Evolutionary conservation across 2,113 vertebrate genomes (phyloP), one percentile per base, ranked within the genome.

Genomic region (Stigmatopora nigra): DNA sequence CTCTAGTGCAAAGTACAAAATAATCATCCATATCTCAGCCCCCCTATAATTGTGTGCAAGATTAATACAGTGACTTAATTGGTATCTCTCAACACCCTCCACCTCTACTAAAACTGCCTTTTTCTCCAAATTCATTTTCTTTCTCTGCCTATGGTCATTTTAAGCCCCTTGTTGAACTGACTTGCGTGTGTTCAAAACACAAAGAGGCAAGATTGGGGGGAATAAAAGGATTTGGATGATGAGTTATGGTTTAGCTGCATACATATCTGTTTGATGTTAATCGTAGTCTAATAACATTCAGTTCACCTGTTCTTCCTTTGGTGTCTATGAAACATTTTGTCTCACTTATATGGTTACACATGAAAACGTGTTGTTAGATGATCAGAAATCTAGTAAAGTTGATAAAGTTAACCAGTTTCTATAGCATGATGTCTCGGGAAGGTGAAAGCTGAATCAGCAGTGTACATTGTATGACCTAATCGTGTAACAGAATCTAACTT

Each of bases 91-190:
- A 44, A 38, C 59, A 38, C 41, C 25, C 7, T 55, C 65, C 31
- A 9, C 15, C 61, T 14, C 9, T n/a, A 12, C 47, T 22, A 31
- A 56, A 31, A 15, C 22, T 22, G 25, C 25, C 56, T 63, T 64
- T 49, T 38, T 64, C 44, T 9, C 70, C 84, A 74, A 76, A 76
- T 68, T 67, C 56, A 17, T 52, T 25, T 53, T 1, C 66, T 79
- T 49, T 73, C 60, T 61, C 68, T 61, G 80, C 78, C 82, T 61
- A 70, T 68, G 78, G 84, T 87, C 72, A 82, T 85, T 83, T 78
- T 78, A 72, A 77, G 76, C 57, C 67, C 67, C 68, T 82, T 80
- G 85, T 73, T 81, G 78, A 84, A 80, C 70, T 49, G 67, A 69
- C 68, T 73, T 31, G 49, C 60, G 51, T 44, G 15, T 58, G 60